phyloP scores from a whole-genome alignment of 2,888 invertebrate genomes.

The Drosophila quinaria region DNA sequence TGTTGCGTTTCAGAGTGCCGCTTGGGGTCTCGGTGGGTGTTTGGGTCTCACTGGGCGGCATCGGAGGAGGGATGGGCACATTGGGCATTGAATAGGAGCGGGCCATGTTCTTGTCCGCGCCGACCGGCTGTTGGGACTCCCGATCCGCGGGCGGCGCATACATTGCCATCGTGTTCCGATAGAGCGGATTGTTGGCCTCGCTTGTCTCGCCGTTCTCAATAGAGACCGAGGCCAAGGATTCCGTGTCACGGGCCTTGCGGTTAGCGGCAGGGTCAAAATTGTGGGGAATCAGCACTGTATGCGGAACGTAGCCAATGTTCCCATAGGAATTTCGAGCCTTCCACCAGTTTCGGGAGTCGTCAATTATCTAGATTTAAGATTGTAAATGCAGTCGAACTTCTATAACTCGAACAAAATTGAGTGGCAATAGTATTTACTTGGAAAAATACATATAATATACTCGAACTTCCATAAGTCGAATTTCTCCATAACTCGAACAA shows the following conservation, averaged over 20 bases:
- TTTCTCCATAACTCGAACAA: too few species aligned
- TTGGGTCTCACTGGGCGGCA: slow-evolving; percentile 82
- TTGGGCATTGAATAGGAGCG: slow-evolving; percentile 83
- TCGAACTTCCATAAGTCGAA: too few species aligned
- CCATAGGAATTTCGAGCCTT: slow-evolving; percentile 95
- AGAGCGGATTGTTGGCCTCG: slow-evolving; percentile 52
- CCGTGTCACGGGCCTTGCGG: slow-evolving; percentile 71
- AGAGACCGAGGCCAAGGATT: slow-evolving; percentile 73
- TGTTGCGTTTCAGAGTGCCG: slow-evolving; percentile 77
- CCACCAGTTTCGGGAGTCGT: slow-evolving; percentile 99
- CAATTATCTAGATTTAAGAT: slow-evolving; percentile 90
- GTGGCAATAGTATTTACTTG: too few species aligned
- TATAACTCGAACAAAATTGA: too few species aligned
- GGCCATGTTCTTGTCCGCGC: slow-evolving; percentile 63
- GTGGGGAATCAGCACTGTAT: slow-evolving; percentile 94
- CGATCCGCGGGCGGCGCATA: slow-evolving; percentile 64
- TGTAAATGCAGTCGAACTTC: too few species aligned
- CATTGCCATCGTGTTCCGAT: slow-evolving; percentile 70
- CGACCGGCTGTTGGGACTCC: slow-evolving; percentile 63
- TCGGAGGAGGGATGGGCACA: slow-evolving; percentile 86
- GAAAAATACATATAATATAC: too few species aligned
- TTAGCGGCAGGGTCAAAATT: slow-evolving; percentile 80
- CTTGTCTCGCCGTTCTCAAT: slow-evolving; percentile 55
- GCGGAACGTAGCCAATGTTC: slow-evolving; percentile 96
- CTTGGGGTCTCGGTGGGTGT: slow-evolving; percentile 70